phyloP scores from a whole-genome alignment of 2,113 vertebrate species.

The Pluvialis apricaria region DNA sequence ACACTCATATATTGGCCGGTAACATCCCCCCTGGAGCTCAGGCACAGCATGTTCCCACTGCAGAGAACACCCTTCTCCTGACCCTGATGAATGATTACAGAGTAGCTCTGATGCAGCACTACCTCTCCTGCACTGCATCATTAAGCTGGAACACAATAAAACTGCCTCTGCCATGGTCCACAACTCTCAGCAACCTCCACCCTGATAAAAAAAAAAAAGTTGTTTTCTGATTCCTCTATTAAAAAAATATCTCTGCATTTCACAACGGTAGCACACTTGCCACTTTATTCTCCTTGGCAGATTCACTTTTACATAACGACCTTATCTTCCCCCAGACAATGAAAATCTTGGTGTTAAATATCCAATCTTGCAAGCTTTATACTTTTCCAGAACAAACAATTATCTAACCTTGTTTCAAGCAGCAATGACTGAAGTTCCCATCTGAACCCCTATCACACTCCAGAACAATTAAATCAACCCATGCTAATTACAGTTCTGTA shows the following conservation, averaged over 20 bases:
- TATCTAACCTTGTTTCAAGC: not conserved
- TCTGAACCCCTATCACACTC: not conserved
- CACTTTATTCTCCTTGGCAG: not conserved
- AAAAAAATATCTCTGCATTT: not conserved
- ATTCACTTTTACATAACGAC: not conserved
- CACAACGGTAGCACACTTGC: not conserved
- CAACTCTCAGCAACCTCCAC: not conserved
- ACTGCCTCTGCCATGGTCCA: not conserved
- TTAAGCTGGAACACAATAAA: not conserved
- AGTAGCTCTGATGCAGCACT: conserved; percentile 10
- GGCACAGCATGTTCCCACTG: not conserved
- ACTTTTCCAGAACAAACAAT: not conserved
- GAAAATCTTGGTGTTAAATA: not conserved
- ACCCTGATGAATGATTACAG: not conserved
- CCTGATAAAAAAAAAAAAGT: not conserved
- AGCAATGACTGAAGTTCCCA: not conserved
- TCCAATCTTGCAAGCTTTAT: not conserved
- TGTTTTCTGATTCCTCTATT: not conserved
- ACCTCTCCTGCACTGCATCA: not conserved
- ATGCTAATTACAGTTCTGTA: not conserved
- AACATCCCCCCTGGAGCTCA: not conserved
- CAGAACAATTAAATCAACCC: not conserved
- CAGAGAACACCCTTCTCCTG: conserved; percentile 1
- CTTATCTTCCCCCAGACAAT: not conserved
- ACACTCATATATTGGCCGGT: not conserved